Evolutionary conservation across 2,113 vertebrate species (phyloP).

Genomic region (Synodontis membranacea): DNA sequence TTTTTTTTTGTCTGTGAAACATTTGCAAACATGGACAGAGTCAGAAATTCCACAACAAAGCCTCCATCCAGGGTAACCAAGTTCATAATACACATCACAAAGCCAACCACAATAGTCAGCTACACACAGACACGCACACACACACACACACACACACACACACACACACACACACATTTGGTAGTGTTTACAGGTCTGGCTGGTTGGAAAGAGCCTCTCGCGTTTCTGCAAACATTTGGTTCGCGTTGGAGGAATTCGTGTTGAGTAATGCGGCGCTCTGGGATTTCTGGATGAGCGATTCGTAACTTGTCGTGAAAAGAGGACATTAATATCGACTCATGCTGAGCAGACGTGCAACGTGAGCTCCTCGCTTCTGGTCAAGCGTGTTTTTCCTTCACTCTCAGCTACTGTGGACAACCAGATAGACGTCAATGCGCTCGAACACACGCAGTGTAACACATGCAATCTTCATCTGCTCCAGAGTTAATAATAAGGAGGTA

Average conservation of each 20-base stretch:
- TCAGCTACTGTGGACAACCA: conserved; percentile 32
- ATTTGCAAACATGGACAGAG: not conserved
- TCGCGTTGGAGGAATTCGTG: conserved; percentile 17
- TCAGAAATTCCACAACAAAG: conserved; percentile 37
- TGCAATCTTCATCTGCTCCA: not conserved
- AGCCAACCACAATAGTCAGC: conserved; percentile 15
- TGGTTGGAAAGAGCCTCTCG: conserved; percentile 50
- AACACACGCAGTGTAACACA: not conserved
- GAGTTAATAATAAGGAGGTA: not conserved
- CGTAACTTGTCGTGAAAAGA: conserved; percentile 34
- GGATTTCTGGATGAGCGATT: conserved; percentile 29
- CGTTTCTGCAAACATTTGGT: conserved; percentile 57
- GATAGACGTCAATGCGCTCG: not conserved
- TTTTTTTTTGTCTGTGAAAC: not conserved
- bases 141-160: not conserved
- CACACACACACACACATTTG: conserved; percentile 39
- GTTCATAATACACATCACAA: conserved; percentile 29
- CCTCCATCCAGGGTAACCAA: not conserved
- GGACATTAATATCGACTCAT: conserved; percentile 27
- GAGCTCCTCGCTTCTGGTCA: conserved; percentile 16
- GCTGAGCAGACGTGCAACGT: conserved; percentile 13
- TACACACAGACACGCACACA: not conserved
- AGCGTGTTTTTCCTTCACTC: not conserved
- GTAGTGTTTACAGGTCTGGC: conserved; percentile 56
- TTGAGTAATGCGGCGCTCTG: conserved; percentile 31